phyloP scores from a whole-genome alignment of 2,113 vertebrate genomes.

The Toxotes jaculatrix region DNA sequence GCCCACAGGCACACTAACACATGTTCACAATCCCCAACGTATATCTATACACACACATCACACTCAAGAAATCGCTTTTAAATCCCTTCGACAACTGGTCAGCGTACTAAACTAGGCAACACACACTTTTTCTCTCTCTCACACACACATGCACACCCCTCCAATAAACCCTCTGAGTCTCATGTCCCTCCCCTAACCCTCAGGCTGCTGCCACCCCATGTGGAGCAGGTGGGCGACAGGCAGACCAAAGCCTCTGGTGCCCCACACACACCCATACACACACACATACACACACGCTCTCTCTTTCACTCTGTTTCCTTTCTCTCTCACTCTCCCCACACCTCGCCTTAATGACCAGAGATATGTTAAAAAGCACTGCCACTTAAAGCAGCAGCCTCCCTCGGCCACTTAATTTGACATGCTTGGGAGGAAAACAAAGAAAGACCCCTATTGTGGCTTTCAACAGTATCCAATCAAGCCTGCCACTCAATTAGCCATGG shows the following conservation, averaged over 20 bases:
- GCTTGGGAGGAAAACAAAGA: constrained; percentile 75
- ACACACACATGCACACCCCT: constrained; percentile 40
- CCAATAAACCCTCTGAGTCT: constrained; percentile 68
- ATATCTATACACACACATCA: constrained; percentile 46
- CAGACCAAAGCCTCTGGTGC: constrained; percentile 63
- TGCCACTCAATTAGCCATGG: constrained; percentile 70
- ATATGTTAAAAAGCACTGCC: constrained; percentile 69
- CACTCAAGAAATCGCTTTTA: constrained; percentile 45
- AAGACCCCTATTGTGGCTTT: constrained; percentile 72
- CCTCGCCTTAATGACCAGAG: constrained; percentile 71
- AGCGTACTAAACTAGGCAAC: constrained; percentile 30
- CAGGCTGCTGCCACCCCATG: constrained; percentile 56
- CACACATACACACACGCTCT: constrained; percentile 17
- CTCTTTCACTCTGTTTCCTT: constrained; percentile 45
- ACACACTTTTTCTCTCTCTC: constrained; percentile 26
- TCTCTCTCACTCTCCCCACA: constrained; percentile 37
- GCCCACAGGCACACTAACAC: constrained; percentile 38
- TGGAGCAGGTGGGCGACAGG: constrained; percentile 78
- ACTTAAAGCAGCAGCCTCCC: constrained; percentile 58
- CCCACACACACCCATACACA: constrained; percentile 33
- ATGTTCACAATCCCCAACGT: constrained; percentile 38
- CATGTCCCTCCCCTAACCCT: constrained; percentile 60
- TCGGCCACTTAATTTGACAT: constrained; percentile 74
- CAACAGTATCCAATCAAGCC: constrained; percentile 75
- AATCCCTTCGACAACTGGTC: constrained; percentile 69